Conservation (phyloP, 2,113 vertebrate genomes). For the Hippocampus comes region DNA sequence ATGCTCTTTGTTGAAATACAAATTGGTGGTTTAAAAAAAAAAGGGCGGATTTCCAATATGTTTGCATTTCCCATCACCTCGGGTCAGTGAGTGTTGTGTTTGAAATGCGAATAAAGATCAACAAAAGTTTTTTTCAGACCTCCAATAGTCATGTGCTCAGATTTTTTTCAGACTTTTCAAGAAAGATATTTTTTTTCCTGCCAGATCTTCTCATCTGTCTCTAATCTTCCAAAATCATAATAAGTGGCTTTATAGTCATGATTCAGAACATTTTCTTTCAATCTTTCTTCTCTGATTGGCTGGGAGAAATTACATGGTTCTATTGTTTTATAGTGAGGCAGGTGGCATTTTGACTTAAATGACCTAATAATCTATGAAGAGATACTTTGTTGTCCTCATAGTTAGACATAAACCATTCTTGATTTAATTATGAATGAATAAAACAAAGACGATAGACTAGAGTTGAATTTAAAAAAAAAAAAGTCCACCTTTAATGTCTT, state of each 20-base stretch:
- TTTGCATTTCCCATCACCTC: too few species aligned
- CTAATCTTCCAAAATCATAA: background rate
- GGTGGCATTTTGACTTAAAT: background rate
- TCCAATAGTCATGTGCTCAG: too few species aligned
- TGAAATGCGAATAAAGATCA: too few species aligned
- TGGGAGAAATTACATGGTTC: too few species aligned
- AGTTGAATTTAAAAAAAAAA: background rate
- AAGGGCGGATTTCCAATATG: too few species aligned
- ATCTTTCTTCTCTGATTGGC: too few species aligned
- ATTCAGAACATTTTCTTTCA: too few species aligned
- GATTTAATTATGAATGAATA: background rate
- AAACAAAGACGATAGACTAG: background rate
- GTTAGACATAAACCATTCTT: background rate
- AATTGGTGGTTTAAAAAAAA: too few species aligned
- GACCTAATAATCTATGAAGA: background rate
- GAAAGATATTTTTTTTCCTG: background rate
- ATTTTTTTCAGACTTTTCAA: too few species aligned
- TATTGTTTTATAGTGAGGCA: background rate
- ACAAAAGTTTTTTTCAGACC: too few species aligned
- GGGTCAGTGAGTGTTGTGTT: too few species aligned
- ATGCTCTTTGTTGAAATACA: too few species aligned
- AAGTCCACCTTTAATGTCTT: background rate
- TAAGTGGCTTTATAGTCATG: background rate
- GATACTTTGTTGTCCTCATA: background rate
- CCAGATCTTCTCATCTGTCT: background rate